Base-by-base conservation (phyloP, 2,888 invertebrate species). In the Lagria hirta region DNA sequence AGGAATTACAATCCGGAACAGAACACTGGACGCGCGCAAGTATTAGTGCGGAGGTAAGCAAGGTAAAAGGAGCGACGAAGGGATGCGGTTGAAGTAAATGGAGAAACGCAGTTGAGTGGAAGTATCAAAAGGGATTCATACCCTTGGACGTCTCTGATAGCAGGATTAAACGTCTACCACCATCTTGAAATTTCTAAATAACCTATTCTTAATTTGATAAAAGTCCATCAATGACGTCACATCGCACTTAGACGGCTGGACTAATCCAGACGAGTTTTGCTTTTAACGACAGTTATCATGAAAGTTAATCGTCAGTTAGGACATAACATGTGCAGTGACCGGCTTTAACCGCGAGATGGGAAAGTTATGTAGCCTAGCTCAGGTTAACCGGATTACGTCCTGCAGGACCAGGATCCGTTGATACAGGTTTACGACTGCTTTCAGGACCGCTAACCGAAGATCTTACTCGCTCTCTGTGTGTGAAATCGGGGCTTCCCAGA, bases 361-460 rank as follows among this genome's bases (percentile, higher is more conserved):
- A 69, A 70, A 70, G 69, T 69, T 70, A 65, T 70, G 70, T 71
- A 60, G 63, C n/a, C n/a, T n/a, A n/a, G 58, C 58, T 57, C 69
- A 69, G 70, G 70, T 69, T 69, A 68, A 68, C 66, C 65, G 68
- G 69, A 68, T 69, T 70, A 69, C 54, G 62, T 57, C 46, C 53
- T 53, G 55, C 57, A 52, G 60, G 54, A 38, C 51, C 34, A 40
- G 49, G 43, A 44, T 49, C 46, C 41, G 43, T 46, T 52, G 49
- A 37, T 43, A 43, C 52, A 57, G 49, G 51, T 57, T 54, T 56
- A 54, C 51, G 43, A 33, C 30, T 35, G 49, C 36, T 41, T 29
- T 33, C 41, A 36, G 41, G 46, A 36, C 29, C 35, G 43, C 7
- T 4, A 7, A 11, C 28, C 12, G n/a, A 55, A 54, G 51, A 57